Conservation (phyloP, 2,113 vertebrate species). For the Poecilia latipinna region DNA sequence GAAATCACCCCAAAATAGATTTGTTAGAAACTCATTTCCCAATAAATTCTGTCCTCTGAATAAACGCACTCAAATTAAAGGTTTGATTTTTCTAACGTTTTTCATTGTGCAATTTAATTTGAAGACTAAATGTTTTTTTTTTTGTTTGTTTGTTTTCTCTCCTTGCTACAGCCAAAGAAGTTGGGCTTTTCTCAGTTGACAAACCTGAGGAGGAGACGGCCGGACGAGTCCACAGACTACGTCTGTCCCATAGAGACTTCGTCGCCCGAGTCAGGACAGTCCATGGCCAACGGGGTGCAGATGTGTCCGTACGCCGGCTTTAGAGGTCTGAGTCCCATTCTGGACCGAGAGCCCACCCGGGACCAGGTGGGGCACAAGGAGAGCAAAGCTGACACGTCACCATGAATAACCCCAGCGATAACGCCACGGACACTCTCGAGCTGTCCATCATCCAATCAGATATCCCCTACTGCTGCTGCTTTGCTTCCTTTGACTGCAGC, state of each 20-base stretch:
- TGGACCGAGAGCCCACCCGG: constrained; percentile 84
- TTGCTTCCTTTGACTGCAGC: constrained; percentile 75
- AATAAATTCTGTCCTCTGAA: not conserved
- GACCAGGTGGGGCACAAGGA: constrained; percentile 88
- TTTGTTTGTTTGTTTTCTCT: not conserved
- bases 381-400: constrained; percentile 73
- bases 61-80: too few relatives aligned
- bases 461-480: constrained; percentile 30
- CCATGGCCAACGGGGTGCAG: constrained; percentile 76
- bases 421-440: constrained; percentile 15
- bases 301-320: constrained; percentile 77
- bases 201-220: constrained; percentile 89
- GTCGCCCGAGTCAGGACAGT: constrained; percentile 19
- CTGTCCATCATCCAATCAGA: constrained; percentile 30
- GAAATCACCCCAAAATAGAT: not conserved
- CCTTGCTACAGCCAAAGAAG: constrained; percentile 89
- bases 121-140: too few relatives aligned
- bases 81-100: too few relatives aligned
- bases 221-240: constrained; percentile 92
- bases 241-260: constrained; percentile 87
- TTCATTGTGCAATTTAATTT: too few relatives aligned
- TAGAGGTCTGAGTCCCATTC: constrained; percentile 81
- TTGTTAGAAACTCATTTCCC: not conserved
- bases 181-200: constrained; percentile 92
- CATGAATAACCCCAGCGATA: constrained; percentile 35